Base-by-base conservation (phyloP, 2,113 vertebrate genomes). In the Phylloscopus trochilus region DNA sequence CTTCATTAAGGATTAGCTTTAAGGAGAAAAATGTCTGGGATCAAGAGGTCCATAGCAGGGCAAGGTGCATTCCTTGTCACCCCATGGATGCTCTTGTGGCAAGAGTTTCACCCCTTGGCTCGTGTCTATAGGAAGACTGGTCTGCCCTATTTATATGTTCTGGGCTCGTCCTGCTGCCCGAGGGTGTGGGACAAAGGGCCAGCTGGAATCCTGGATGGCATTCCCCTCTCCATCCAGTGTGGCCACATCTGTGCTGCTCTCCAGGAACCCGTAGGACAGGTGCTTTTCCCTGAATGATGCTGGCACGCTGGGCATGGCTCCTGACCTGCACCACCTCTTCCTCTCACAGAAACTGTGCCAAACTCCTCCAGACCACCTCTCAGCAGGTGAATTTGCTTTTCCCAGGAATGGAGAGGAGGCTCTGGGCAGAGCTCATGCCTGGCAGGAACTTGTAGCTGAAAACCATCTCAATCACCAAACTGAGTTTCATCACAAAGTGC, bases 401-500 rank as follows among this genome's bases (percentile, higher is more conserved):
- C 86, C 18, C 10, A 85, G 91, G 82, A 55, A 70, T 67, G 90
- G 94, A 88, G 87, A 84, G 3, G 58, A 91, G 68, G 85, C 83
- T 80, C 73, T 83, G 62, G 69, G 75, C 91, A 84, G 66, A 56
- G 56, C 49, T 83, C 4, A 1, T 79, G 52, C 68, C 93, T 89
- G 86, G 53, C 79, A 87, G 92, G 75, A 92, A 66, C 52, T 9
- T 33, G 52, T 55, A 94, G 87, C 88, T 95, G 92, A 97, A 96
- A 97, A 28, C 70, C 90, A 84, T 83, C 89, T 64, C 84, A 97
- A 64, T 47, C 76, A 60, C 94, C 97, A 76, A 97, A 87, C 43
- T 10, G 74, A 82, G 24, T 95, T 97, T 96, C 95, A 90, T 55
- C 21, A 6, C 75, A 77, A 95, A 93, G 69, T 7, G 18, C 68